phyloP scores from a whole-genome alignment of 2,888 invertebrate species.

The Drosophila engyochracea region DNA sequence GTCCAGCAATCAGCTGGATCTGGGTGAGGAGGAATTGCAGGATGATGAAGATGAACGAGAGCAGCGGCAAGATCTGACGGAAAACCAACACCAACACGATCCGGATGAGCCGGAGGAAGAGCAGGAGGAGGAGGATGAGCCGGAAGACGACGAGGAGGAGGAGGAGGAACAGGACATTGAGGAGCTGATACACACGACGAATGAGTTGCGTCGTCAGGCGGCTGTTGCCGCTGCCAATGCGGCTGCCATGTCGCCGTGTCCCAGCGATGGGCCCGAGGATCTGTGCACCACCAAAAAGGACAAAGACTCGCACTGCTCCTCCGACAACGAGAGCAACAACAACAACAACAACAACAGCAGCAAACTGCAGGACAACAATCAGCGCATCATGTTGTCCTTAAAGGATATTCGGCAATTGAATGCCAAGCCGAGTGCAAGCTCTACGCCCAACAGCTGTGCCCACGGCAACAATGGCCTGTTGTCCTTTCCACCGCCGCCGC shows the following conservation, averaged over 20 bases:
- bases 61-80: constrained; percentile 9
- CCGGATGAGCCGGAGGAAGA: constrained; percentile 27
- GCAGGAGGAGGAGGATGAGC: constrained; percentile 22
- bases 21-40: constrained; percentile 32
- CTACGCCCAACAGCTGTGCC: constrained; percentile 64
- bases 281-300: constrained; percentile 84
- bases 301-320: constrained; percentile 56
- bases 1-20: constrained; percentile 22
- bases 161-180: constrained; percentile 82
- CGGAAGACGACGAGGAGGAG: constrained; percentile 30
- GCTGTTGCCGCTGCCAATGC: constrained; percentile 75
- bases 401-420: constrained; percentile 85
- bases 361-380: constrained; percentile 84
- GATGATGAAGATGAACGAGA: constrained; percentile 49
- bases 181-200: constrained; percentile 81
- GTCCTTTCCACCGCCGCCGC: constrained; percentile 64
- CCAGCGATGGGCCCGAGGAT: constrained; percentile 84
- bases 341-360: constrained; percentile 82
- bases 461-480: constrained; percentile 64
- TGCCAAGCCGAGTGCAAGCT: constrained; percentile 80
- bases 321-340: constrained; percentile 72
- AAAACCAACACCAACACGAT: not conserved
- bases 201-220: constrained; percentile 81
- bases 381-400: constrained; percentile 84
- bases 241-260: constrained; percentile 74